Base-by-base conservation (phyloP, 2,888 invertebrate genomes). In the Chaetogeoica ovagalla region DNA sequence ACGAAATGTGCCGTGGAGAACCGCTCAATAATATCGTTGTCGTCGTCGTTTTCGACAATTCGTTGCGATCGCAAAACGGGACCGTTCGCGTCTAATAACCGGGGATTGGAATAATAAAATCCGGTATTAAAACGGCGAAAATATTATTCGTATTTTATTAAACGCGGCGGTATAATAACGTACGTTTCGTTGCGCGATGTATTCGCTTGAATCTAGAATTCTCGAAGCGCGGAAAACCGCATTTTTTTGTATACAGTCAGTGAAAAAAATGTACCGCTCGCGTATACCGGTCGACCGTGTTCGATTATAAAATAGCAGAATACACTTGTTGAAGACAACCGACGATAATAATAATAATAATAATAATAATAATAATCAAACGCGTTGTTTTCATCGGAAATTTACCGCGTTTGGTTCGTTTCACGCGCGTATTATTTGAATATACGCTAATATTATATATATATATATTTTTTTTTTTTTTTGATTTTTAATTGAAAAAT, bases 91-190 rank as follows among this genome's bases (percentile, higher is more conserved):
- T 9, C 43, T n/a, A 21, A 55, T 30, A 11, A 19, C n/a, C 15
- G 5, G 4, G 62, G 23, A 7, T 23, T 37, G 52, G 37, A 23
- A 65, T 52, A 65, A 39, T 65, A 39, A 63, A 74, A 74, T 65
- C 63, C 65, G 2, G 48, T 57, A 21, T 65, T 55, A 37, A 30
- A 57, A 65, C 55, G 55, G 63, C 7, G 23, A 65, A 57, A 73
- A 63, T 37, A n/a, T 43, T 52, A 15, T 62, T 65, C 63, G n/a
- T 65, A 74, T 65, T 74, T 65, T 65, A 74, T 74, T 65, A 57
- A 55, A 74, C n/a, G n/a, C n/a, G 11, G 52, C 55, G 21, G 55
- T 65, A 21, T 21, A 60, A 9, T 4, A 52, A 2, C 2, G 52
- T 48, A 63, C 37, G 37, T 74, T 63, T 63, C 52, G 43, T 69